Base-by-base conservation (phyloP, 2,888 invertebrate species). In the Hesperia comma region DNA sequence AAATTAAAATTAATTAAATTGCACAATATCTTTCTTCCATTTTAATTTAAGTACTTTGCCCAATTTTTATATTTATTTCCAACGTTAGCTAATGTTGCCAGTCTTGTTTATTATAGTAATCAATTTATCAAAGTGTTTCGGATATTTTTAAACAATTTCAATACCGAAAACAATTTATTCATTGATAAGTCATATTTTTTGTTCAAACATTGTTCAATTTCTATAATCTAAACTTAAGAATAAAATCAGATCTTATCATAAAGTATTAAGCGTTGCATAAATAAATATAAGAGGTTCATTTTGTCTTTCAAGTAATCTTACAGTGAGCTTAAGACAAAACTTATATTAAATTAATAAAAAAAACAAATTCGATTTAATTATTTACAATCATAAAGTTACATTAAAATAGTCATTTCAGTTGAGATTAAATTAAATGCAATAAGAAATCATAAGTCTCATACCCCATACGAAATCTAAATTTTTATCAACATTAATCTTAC, bases 21-120 rank as follows among this genome's bases (percentile, higher is more conserved):
- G 61, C 51, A 41, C 46, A 40, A 33, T 66, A 46, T 26, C 46
- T 32, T 14, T 3, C n/a, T 53, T 26, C 26, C 26, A 53, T 26
- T 43, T 40, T 32, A 51, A 26, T 61, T 69, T 74, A 73, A 74
- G 74, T 74, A 73, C 69, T 63, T 62, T 56, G 74, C 69, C 72
- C 54, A 62, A 72, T 58, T 14, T 26, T 15, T 43, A 49, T 51
- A 21, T 21, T 33, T 6, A 56, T 33, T 56, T 41, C 15, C 53
- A 54, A 37, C 37, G 6, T 51, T 14, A 15, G 17, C 46, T 37
- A 37, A 37, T 63, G 46, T 57, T 63, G 49, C 56, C 63, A 63
- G 63, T 63, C 63, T 63, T 63, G n/a, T 49, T 62, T 17, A 55
- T 63, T 26, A 26, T 26, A 26, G 3, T 26, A 26, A 26, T 5